Conservation (phyloP, 2,888 invertebrate genomes). For the Petrophora chlorosata region DNA sequence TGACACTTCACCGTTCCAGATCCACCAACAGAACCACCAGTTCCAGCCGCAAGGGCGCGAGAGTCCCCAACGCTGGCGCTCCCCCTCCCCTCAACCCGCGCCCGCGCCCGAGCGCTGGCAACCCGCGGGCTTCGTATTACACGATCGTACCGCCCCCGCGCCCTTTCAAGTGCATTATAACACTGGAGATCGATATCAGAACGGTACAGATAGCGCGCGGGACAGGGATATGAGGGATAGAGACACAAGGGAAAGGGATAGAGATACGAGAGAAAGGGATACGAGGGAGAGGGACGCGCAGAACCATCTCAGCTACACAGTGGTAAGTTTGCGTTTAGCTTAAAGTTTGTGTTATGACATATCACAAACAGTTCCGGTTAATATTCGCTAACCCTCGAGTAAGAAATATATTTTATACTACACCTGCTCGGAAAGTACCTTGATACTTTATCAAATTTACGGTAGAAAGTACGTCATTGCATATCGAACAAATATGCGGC, state of each 20-base stretch:
- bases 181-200: constrained; percentile 83
- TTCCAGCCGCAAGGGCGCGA: constrained; percentile 55
- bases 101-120: constrained; percentile 73
- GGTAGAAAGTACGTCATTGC: no score
- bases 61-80: constrained; percentile 69
- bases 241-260: no score
- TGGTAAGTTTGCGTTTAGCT: constrained; percentile 45
- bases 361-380: no score
- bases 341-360: no score
- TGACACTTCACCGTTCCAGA: constrained; percentile 60
- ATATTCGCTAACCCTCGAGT: no score
- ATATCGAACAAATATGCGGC: no score
- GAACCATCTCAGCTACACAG: constrained; percentile 83
- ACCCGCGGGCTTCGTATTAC: constrained; percentile 86
- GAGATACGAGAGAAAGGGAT: no score
- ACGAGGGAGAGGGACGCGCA: constrained; percentile 56
- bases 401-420: no score
- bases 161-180: constrained; percentile 68
- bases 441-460: no score
- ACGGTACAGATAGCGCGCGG: constrained; percentile 80
- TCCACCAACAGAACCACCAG: constrained; percentile 62
- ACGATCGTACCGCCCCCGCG: constrained; percentile 75
- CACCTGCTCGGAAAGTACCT: no score
- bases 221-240: constrained; percentile 54
- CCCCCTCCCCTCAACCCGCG: constrained; percentile 65